Evolutionary conservation across 2,797 vertebrate species (phyloP), one percentile per base, ranked within the genome.

Genomic region (Mormyrops attenuatus): DNA sequence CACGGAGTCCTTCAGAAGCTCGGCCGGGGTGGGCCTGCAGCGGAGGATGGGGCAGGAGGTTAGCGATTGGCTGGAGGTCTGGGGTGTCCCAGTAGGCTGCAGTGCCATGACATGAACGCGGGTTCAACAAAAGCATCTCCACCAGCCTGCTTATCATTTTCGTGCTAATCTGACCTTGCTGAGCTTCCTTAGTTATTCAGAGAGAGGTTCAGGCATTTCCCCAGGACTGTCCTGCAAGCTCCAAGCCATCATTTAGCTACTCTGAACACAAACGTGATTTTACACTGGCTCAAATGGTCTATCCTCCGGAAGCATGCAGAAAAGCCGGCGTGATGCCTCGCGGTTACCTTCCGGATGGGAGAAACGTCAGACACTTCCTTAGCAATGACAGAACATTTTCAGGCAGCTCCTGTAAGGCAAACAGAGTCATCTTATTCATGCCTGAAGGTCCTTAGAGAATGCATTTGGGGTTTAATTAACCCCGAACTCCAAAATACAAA

Each of bases 291-390:
- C 44, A 47, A 22, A 26, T 77, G 6, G 20, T 49, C n/a, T 13
- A 22, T 50, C 44, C n/a, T 22, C 20, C 0, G n/a, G 50, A 84
- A 44, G 88, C 69, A 91, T 85, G 44, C 15, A 89, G 3, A 82
- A 41, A 17, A 73, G 3, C 6, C 22, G 50, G 6, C 5, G 20
- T 49, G 11, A 73, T n/a, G 47, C 11, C n/a, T n/a, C 9, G 4
- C 26, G 86, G 92, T 94, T 95, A 97, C 98, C 98, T 97, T 94
- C 96, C 97, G 44, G 97, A 97, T 92, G 98, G 97, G 1, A 97
- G 96, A 94, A 99, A 99, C 0, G 96, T 98, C 92, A 99, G 95
- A 92, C 98, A 99, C 94, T 97, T 99, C 94, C 96, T 97, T 94
- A 99, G 95, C 89, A 99, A 95, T 91, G 92, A 85, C 1, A 95